These are phyloP conservation scores for Suricata suricatta DNA, from an alignment of 2,113 vertebrate species.

Conservation along the genomic window DNA sequence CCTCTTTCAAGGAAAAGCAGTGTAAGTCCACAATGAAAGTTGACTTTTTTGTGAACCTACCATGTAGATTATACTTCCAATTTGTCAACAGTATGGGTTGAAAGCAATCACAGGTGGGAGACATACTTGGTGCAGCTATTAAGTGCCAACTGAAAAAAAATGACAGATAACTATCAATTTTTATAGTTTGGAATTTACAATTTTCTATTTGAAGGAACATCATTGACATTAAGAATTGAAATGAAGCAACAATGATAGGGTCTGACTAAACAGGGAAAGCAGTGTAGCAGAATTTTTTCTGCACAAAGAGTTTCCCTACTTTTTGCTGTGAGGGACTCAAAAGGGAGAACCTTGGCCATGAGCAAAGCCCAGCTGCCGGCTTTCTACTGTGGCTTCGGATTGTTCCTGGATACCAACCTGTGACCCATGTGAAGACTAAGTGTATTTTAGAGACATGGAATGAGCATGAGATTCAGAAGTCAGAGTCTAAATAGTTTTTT, in stretches of 20 bases:
- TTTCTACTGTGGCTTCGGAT: background rate
- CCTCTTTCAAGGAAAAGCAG: background rate
- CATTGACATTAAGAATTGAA: background rate
- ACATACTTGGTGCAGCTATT: background rate
- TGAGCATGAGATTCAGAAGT: background rate
- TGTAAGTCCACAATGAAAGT: background rate
- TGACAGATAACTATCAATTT: background rate
- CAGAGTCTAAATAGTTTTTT: background rate
- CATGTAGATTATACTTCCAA: conserved; percentile 17
- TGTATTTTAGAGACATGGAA: background rate
- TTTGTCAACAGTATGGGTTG: conserved; percentile 2
- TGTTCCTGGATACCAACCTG: background rate
- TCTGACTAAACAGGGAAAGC: background rate
- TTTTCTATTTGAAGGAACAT: conserved; percentile 32
- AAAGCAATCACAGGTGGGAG: background rate
- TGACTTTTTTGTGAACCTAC: background rate
- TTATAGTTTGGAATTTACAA: background rate
- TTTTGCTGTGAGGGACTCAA: background rate
- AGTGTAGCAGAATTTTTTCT: background rate
- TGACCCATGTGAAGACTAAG: background rate
- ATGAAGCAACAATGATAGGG: background rate
- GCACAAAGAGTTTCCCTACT: background rate
- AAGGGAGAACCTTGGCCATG: background rate
- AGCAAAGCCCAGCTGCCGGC: background rate
- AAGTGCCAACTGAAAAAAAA: background rate